phyloP scores from a whole-genome alignment of 2,113 vertebrate species.

The Alligator sinensis region DNA sequence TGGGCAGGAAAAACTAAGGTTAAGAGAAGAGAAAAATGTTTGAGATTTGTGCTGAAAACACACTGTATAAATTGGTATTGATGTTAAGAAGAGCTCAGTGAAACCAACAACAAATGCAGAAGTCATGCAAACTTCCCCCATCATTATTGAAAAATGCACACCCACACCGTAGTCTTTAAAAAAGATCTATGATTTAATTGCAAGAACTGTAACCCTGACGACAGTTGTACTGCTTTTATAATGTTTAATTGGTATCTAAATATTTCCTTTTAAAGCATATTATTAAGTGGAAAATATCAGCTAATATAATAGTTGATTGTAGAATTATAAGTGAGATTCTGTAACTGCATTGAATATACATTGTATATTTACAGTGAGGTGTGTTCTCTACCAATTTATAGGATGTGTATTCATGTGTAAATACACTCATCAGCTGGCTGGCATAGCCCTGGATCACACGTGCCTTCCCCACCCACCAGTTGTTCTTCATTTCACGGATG shows the following conservation, averaged over 20 bases:
- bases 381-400: conserved; percentile 25
- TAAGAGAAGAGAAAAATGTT: conserved; percentile 8
- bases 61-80: background rate
- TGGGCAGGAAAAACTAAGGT: background rate
- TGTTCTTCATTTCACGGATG: too few relatives aligned
- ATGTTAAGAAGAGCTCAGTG: background rate
- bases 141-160: background rate
- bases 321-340: background rate
- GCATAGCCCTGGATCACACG: too few relatives aligned
- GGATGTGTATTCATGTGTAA: background rate
- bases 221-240: background rate
- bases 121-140: background rate
- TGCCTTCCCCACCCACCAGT: too few relatives aligned
- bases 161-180: background rate
- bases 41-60: background rate
- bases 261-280: background rate
- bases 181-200: background rate
- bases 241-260: background rate
- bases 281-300: background rate
- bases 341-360: background rate
- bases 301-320: background rate
- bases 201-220: background rate
- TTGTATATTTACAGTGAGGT: background rate
- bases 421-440: background rate
- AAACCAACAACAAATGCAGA: conserved; percentile 6